Evolutionary conservation across 2,797 vertebrate species (phyloP).

Genomic region (Cirrhinus molitorella): DNA sequence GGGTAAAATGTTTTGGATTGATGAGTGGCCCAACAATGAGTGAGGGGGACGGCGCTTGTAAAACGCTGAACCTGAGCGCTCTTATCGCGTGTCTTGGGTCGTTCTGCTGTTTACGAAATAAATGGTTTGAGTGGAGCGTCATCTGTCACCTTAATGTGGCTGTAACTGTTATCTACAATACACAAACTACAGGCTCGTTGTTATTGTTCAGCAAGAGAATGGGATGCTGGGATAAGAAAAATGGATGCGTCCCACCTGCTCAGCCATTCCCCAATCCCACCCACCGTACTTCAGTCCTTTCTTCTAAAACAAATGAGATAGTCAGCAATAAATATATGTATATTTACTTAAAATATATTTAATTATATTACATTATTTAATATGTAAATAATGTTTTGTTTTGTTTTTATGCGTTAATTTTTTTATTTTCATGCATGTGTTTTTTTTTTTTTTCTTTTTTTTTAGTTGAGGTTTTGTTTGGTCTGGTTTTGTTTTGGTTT

Average conservation of each 20-base stretch:
- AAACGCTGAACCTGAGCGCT: slow-evolving; percentile 69
- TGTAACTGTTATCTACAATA: slow-evolving; percentile 74
- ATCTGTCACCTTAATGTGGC: slow-evolving; percentile 72
- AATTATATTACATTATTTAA: neutral
- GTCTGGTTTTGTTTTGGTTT: neutral
- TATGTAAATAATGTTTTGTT: no score
- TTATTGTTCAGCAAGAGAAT: slow-evolving; percentile 62
- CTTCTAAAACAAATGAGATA: slow-evolving; percentile 58
- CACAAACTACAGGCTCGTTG: slow-evolving; percentile 71
- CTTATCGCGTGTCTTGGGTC: slow-evolving; percentile 63
- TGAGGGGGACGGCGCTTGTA: slow-evolving; percentile 67
- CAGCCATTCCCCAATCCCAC: slow-evolving; percentile 36
- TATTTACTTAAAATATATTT: neutral
- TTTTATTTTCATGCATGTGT: no score
- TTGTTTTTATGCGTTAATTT: no score
- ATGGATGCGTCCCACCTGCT: slow-evolving; percentile 11
- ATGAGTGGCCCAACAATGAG: slow-evolving; percentile 64
- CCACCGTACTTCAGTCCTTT: slow-evolving; percentile 34
- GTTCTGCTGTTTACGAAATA: slow-evolving; percentile 69
- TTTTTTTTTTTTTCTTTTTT: no score
- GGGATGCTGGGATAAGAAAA: slow-evolving; percentile 39
- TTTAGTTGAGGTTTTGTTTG: neutral
- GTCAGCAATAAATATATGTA: neutral
- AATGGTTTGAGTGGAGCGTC: slow-evolving; percentile 74
- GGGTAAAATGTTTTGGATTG: slow-evolving; percentile 68